Conservation (phyloP, 1,140 invertebrate species). For the Solen grandis region DNA sequence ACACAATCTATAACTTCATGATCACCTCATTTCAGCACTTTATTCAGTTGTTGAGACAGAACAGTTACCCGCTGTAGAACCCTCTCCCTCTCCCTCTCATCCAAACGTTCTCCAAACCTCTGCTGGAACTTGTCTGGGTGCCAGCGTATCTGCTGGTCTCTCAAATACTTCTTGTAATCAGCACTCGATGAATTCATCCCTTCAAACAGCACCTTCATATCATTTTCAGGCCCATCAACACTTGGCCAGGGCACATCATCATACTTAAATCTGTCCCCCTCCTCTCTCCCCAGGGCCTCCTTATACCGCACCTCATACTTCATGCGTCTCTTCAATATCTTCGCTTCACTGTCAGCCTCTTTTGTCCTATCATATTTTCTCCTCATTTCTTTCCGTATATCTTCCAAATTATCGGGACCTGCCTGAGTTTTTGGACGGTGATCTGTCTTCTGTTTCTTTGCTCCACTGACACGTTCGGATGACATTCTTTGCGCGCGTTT, state of each 20-base stretch:
- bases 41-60: constrained; percentile 74
- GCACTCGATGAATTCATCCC: constrained; percentile 44
- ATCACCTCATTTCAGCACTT: constrained; percentile 37
- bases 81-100: constrained; percentile 61
- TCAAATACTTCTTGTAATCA: constrained; percentile 68
- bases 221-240: constrained; percentile 41
- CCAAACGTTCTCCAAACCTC: constrained; percentile 67
- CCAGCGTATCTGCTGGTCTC: constrained; percentile 73
- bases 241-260: constrained; percentile 75
- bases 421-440: constrained; percentile 10
- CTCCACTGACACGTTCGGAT: background rate
- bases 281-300: constrained; percentile 22
- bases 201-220: constrained; percentile 67
- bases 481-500: constrained; percentile 31
- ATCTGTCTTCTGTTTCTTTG: constrained; percentile 45
- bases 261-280: constrained; percentile 51
- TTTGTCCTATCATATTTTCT: constrained; percentile 62
- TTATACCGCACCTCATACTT: constrained; percentile 62
- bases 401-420: constrained; percentile 21
- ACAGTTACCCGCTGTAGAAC: constrained; percentile 72
- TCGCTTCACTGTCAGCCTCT: constrained; percentile 35
- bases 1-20: too few relatives aligned
- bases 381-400: constrained; percentile 54
- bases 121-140: constrained; percentile 78
- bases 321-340: constrained; percentile 51